These are phyloP conservation scores for Medauroidea extradentata DNA, from an alignment of 1,140 invertebrate species.

Conservation along the genomic window DNA sequence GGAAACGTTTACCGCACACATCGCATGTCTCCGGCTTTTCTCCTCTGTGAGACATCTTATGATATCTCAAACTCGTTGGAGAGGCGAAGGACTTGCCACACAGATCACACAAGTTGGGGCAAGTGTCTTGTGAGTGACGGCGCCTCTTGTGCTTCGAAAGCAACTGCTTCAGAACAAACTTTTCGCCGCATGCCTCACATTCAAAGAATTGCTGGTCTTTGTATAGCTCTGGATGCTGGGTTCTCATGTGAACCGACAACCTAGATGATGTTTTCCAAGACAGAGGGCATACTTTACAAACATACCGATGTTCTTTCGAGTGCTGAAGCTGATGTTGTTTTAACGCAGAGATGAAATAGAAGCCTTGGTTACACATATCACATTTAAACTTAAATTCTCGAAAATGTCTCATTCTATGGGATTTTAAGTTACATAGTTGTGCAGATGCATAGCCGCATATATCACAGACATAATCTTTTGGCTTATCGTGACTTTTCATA, in stretches of 20 bases:
- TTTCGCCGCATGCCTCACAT: constrained; percentile 18
- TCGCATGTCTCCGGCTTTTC: constrained; percentile 65
- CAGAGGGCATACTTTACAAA: no score
- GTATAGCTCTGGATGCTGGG: no score
- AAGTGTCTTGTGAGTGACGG: background rate
- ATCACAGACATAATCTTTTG: background rate
- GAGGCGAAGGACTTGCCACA: constrained; percentile 44
- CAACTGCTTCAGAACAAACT: constrained; percentile 32
- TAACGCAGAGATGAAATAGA: background rate
- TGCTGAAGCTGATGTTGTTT: no score
- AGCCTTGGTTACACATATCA: constrained; percentile 48
- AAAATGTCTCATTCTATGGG: constrained; percentile 8
- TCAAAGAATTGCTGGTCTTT: no score
- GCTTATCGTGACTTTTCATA: constrained; percentile 38
- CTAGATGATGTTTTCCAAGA: no score
- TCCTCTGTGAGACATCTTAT: constrained; percentile 59
- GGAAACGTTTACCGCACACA: constrained; percentile 54
- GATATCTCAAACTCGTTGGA: constrained; percentile 51
- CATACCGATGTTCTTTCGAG: no score
- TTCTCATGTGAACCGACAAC: no score
- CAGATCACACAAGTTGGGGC: constrained; percentile 36
- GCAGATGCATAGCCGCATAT: no score
- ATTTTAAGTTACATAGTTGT: background rate
- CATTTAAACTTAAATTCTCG: constrained; percentile 31
- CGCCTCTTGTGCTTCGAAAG: constrained; percentile 5